phyloP scores from a whole-genome alignment of 1,140 invertebrate species.

The Proales similis region DNA sequence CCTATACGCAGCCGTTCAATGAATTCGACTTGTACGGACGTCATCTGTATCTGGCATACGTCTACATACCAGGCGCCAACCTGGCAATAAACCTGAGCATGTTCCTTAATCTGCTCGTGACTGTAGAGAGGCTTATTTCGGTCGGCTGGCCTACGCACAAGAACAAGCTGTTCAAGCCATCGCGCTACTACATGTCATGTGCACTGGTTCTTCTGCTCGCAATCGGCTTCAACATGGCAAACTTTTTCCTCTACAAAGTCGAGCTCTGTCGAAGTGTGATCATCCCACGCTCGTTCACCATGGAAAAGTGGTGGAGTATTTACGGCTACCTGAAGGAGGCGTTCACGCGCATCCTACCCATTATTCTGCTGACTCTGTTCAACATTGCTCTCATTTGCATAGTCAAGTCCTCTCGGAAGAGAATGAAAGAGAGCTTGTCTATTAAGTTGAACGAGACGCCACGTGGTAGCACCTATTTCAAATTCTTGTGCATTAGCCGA shows the following conservation, averaged over 20 bases:
- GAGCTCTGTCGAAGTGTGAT: slow-evolving; percentile 21
- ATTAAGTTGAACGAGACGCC: not conserved
- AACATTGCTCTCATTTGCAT: slow-evolving; percentile 26
- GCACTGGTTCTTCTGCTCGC: slow-evolving; percentile 13
- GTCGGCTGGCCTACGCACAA: slow-evolving; percentile 33
- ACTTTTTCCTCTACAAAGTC: slow-evolving; percentile 27
- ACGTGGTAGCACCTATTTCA: not conserved
- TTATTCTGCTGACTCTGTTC: slow-evolving; percentile 15
- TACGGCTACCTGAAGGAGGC: slow-evolving; percentile 19
- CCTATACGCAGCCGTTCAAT: slow-evolving; percentile 33
- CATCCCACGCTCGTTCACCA: slow-evolving; percentile 16
- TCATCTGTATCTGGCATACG: slow-evolving; percentile 21
- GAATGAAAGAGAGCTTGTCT: slow-evolving; percentile 29
- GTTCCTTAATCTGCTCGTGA: slow-evolving; percentile 29
- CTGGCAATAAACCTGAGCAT: slow-evolving; percentile 33
- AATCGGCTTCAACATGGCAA: slow-evolving; percentile 13
- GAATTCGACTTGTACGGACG: slow-evolving; percentile 16
- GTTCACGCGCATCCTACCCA: slow-evolving; percentile 14
- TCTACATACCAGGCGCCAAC: slow-evolving; percentile 37
- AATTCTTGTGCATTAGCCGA: not conserved
- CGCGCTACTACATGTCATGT: slow-evolving; percentile 25
- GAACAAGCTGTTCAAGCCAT: slow-evolving; percentile 33
- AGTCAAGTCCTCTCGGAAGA: slow-evolving; percentile 19
- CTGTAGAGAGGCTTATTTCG: slow-evolving; percentile 27
- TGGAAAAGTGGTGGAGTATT: slow-evolving; percentile 7